Base-by-base conservation (phyloP, 2,888 invertebrate genomes). In the Drosophila flavopinicola region DNA sequence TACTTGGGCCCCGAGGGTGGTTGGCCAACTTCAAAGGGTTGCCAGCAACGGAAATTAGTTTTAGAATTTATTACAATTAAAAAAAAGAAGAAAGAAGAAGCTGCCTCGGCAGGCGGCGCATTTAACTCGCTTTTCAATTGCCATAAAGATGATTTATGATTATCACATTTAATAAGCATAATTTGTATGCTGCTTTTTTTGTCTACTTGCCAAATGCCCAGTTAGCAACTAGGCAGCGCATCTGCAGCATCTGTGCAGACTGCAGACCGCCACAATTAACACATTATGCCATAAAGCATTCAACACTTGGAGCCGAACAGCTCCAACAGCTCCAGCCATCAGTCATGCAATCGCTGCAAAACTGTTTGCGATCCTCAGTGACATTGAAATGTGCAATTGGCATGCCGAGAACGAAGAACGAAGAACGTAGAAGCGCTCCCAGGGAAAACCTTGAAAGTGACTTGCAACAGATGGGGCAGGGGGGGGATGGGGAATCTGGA, bases 111-210 rank as follows among this genome's bases (percentile, higher is more conserved):
- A 64, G 57, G 56, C 44, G 78, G 41, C 65, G 61, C 61, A 79
- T 71, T 78, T 80, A 72, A 54, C 74, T 67, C 74, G 78, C 85
- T 68, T 84, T 82, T 87, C 85, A 78, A 71, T 79, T 77, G 80
- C 83, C 72, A 88, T 88, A 89, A 89, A 89, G 51, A 86, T 89
- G 89, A 89, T 89, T 89, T 89, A 89, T 88, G 80, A 78, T 76
- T 73, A 68, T 65, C 72, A 71, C 72, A 78, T 83, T 85, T 83
- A 83, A 87, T 83, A 88, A 79, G 80, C 78, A 78, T 73, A 77
- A 85, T 88, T 79, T 63, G 30, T 41, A 24, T 1, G 27, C 30
- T 1, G 27, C 1, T 30, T 44, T 30, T 51, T 44, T 27, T 37
- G 41, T 27, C 13, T 52, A 48, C 27, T 20, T 30, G 39, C 29